These are phyloP conservation scores for Micrasema minimum DNA, from an alignment of 1,140 invertebrate species.

Conservation along the genomic window DNA sequence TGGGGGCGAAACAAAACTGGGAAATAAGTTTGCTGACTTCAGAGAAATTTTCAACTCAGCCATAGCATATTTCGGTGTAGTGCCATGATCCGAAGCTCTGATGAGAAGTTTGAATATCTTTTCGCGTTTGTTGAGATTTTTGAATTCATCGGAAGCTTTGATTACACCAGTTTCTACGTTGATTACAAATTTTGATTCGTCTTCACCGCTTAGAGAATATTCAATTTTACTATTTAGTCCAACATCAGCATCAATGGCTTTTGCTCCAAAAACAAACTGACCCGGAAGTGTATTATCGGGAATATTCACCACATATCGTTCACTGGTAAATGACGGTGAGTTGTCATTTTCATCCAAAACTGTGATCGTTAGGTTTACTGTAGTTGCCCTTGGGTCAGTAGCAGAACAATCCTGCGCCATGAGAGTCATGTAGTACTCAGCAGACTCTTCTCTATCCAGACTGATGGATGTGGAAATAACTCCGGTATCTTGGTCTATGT, in stretches of 20 bases:
- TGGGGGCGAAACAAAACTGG: conserved; percentile 75
- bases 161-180: conserved; percentile 85
- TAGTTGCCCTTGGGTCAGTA: conserved; percentile 80
- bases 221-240: conserved; percentile 82
- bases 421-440: conserved; percentile 82
- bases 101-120: conserved; percentile 79
- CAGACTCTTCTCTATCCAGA: conserved; percentile 83
- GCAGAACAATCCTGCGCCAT: conserved; percentile 89
- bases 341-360: conserved; percentile 91
- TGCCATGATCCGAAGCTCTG: conserved; percentile 77
- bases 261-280: conserved; percentile 89
- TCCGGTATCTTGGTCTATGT: conserved; percentile 79
- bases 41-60: conserved; percentile 77
- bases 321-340: conserved; percentile 78
- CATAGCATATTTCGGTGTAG: conserved; percentile 70
- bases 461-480: conserved; percentile 76
- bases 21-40: conserved; percentile 79
- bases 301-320: conserved; percentile 79
- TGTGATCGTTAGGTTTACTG: conserved; percentile 83
- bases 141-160: conserved; percentile 72
- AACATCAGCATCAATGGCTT: conserved; percentile 82
- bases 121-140: conserved; percentile 58
- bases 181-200: conserved; percentile 80
- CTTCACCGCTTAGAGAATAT: conserved; percentile 82
- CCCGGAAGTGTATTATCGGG: conserved; percentile 80